A percentile compares a stretch with the other conserved stretches of the same genome.
These are phyloP conservation scores for Linyphia triangularis DNA, from an alignment of 2,888 invertebrate species.

Conservation along the genomic window DNA sequence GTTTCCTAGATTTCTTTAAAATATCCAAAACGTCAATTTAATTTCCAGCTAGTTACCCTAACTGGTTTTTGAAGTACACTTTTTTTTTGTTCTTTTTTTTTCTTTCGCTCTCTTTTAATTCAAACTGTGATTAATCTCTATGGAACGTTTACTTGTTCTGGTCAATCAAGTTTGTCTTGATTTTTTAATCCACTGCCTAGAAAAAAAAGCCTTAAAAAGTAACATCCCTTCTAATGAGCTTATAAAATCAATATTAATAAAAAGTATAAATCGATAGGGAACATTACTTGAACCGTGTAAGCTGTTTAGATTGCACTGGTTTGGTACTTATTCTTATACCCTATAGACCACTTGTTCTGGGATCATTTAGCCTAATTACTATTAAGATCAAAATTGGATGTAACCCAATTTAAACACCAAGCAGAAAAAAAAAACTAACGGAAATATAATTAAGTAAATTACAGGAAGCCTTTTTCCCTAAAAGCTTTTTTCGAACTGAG, in stretches of 20 bases:
- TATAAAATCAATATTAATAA: conserved; percentile 74
- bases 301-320: conserved; percentile 73
- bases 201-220: conserved; percentile 53
- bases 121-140: conserved; percentile 68
- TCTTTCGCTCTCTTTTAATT: conserved; percentile 26
- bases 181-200: conserved; percentile 27
- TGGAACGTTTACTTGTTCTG: conserved; percentile 72
- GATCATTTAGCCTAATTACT: conserved; percentile 75
- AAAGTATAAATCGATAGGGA: conserved; percentile 71
- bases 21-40: conserved; percentile 63
- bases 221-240: conserved; percentile 70
- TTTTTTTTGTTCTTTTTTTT: conserved; percentile 37
- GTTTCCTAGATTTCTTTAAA: conserved; percentile 41
- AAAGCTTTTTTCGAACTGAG: conserved; percentile 70
- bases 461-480: conserved; percentile 74
- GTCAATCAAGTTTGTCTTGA: conserved; percentile 74
- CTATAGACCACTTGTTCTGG: conserved; percentile 74
- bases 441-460: conserved; percentile 75
- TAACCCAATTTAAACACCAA: conserved; percentile 74
- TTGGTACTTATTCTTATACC: conserved; percentile 69
- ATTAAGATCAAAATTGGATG: conserved; percentile 75
- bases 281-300: conserved; percentile 66
- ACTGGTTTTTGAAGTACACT: conserved; percentile 54
- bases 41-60: conserved; percentile 67
- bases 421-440: conserved; percentile 67